Base-by-base conservation (phyloP, 2,888 invertebrate genomes). In the Cremastobaeus sp. region DNA sequence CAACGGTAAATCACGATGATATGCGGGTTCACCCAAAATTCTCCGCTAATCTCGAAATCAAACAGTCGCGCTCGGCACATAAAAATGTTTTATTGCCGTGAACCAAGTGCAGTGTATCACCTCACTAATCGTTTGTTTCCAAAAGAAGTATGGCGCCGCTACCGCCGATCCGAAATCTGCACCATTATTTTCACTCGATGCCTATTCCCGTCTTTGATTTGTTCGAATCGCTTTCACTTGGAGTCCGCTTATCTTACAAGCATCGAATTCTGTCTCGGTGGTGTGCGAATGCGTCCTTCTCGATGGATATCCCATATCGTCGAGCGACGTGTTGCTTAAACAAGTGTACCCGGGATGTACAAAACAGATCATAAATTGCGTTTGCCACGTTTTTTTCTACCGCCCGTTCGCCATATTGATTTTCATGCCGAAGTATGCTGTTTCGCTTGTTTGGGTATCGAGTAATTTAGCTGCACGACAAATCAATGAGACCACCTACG, bases 1-100 rank as follows among this genome's bases (percentile, higher is more conserved):
- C 83, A 79, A 76, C 79, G 78, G 83, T 87, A 87, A 87, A 87
- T 87, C 87, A 86, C 82, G 48, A 79, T 87, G 87, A 87, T 87
- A 87, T 87, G 87, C 87, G 87, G 86, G 87, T 86, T 87, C 86
- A 84, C 84, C 85, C 79, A 82, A 86, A 86, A 87, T 86, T 86
- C 86, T 78, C 84, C 78, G 84, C 86, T 87, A 87, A 87, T 87
- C 87, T 87, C 83, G 82, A 81, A 86, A 87, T 86, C 86, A 86
- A 86, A 86, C 83, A 82, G 83, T 79, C 83, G 81, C 77, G 77
- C 77, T 79, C 80, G 81, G 78, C 76, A 85, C 85, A 85, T 86
- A 87, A 87, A 87, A 86, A 86, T 87, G 86, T 81, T 87, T 87
- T 87, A 87, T 87, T 81, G 83, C 77, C 76, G 77, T 76, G 60